These are phyloP conservation scores for Mus caroli DNA, from an alignment of 2,797 vertebrate genomes.

Conservation along the genomic window DNA sequence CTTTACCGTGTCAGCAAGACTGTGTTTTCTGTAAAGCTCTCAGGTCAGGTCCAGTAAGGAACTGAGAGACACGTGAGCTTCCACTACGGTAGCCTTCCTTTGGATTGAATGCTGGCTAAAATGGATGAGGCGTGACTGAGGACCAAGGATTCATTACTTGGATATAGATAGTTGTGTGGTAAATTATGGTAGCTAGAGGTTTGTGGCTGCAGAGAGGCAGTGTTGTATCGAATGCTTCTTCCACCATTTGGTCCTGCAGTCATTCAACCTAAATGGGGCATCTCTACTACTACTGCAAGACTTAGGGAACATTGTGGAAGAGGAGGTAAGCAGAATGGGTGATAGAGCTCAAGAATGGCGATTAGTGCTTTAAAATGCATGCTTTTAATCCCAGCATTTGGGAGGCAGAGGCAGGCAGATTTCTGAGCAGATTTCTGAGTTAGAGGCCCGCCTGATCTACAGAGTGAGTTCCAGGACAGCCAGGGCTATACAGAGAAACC, in stretches of 20 bases:
- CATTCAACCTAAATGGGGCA: background rate
- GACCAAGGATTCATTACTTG: background rate
- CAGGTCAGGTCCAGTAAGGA: background rate
- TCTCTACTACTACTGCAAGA: background rate
- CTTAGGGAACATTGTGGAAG: background rate
- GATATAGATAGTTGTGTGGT: background rate
- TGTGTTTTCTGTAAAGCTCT: constrained; percentile 30
- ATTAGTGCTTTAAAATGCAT: background rate
- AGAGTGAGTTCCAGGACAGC: too few species aligned
- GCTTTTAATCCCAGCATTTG: too few species aligned
- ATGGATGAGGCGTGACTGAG: constrained; percentile 1
- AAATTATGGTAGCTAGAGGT: background rate
- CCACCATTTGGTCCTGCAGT: background rate
- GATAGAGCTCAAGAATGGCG: background rate
- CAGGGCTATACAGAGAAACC: too few species aligned
- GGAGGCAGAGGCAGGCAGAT: too few species aligned
- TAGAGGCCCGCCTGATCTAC: too few species aligned
- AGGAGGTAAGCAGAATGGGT: background rate
- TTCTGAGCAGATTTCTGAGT: too few species aligned
- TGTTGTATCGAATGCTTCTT: background rate
- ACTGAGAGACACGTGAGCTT: background rate
- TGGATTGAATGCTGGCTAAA: background rate
- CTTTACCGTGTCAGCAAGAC: background rate
- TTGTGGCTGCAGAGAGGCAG: background rate
- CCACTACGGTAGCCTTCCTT: constrained; percentile 22